Evolutionary conservation across 1,140 invertebrate genomes (phyloP).

Genomic region (Bactericera cockerelli): DNA sequence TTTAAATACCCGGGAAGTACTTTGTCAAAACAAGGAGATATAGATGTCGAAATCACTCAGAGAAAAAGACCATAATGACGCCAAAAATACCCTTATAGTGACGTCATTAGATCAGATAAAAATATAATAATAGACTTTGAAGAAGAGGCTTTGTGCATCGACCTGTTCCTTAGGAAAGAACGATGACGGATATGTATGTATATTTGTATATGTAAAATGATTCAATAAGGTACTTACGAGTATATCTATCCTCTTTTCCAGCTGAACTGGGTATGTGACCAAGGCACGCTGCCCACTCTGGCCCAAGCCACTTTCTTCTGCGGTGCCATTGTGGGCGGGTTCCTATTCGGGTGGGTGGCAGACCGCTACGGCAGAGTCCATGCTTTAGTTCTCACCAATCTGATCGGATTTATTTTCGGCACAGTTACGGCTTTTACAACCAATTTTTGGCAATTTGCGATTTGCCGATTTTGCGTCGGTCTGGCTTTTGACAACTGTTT

Average conservation of each 20-base stretch:
- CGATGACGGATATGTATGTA: not conserved
- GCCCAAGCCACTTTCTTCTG: constrained; percentile 71
- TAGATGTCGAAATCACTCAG: too few relatives aligned
- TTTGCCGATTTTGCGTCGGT: constrained; percentile 67
- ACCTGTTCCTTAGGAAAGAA: not conserved
- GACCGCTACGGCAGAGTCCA: constrained; percentile 70
- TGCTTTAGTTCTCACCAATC: constrained; percentile 58
- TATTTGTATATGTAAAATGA: not conserved
- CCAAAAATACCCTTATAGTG: too few relatives aligned
- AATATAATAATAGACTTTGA: too few relatives aligned
- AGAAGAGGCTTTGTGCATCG: too few relatives aligned
- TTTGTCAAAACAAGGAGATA: too few relatives aligned
- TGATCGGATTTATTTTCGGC: constrained; percentile 57
- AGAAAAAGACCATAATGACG: too few relatives aligned
- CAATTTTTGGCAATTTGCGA: constrained; percentile 55
- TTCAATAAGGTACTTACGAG: not conserved
- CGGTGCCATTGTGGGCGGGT: constrained; percentile 67
- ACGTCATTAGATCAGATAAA: too few relatives aligned
- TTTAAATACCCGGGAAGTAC: too few relatives aligned
- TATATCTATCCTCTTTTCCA: constrained; percentile 29
- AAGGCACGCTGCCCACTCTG: constrained; percentile 49
- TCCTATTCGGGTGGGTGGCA: constrained; percentile 71
- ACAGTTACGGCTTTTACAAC: constrained; percentile 49
- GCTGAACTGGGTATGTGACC: constrained; percentile 74
- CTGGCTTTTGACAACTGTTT: constrained; percentile 81